phyloP scores from a whole-genome alignment of 2,797 vertebrate genomes.

The Natrix natrix region DNA sequence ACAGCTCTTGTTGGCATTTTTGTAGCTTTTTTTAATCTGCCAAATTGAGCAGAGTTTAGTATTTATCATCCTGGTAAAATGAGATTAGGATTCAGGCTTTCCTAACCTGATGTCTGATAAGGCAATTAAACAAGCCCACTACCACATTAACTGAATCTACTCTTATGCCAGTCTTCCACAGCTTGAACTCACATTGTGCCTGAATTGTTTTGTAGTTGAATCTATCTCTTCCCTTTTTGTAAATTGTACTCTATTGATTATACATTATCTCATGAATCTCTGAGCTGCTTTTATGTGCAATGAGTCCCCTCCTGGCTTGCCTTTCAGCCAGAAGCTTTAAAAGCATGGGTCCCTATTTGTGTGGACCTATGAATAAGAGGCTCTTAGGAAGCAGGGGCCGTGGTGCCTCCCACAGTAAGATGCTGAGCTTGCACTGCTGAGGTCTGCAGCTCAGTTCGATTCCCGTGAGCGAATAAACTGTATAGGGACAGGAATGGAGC shows the following conservation, averaged over 20 bases:
- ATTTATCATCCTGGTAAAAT: background rate
- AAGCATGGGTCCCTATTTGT: background rate
- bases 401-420: too few species aligned
- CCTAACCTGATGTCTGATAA: background rate
- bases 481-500: too few species aligned
- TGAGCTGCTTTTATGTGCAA: background rate
- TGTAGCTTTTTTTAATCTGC: background rate
- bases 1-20: background rate
- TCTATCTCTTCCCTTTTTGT: background rate
- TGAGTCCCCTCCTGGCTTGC: background rate
- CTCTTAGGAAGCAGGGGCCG: background rate
- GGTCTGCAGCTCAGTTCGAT: too few species aligned
- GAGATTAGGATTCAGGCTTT: background rate
- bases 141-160: background rate
- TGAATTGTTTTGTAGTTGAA: background rate
- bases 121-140: too few species aligned
- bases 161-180: background rate
- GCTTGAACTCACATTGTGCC: background rate
- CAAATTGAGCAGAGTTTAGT: background rate
- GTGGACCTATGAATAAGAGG: background rate
- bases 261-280: background rate
- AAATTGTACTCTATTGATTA: background rate
- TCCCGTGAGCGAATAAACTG: too few species aligned
- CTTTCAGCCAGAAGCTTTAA: background rate
- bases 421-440: too few species aligned